phyloP scores from a whole-genome alignment of 2,113 vertebrate species.

The Herpailurus yagouaroundi region DNA sequence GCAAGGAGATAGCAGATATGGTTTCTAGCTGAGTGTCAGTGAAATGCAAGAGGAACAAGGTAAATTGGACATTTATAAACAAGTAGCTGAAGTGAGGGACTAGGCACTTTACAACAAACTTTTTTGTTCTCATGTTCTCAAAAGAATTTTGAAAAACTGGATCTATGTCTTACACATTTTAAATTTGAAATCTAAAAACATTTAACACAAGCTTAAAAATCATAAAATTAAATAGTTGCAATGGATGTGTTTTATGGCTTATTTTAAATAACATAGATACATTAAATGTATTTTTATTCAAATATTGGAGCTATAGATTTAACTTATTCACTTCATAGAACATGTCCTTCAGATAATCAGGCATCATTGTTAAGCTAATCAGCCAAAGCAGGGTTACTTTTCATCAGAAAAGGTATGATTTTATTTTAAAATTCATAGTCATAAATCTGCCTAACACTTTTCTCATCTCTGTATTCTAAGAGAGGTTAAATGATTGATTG shows the following conservation, averaged over 20 bases:
- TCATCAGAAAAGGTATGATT: constrained; percentile 46
- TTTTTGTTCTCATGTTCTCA: neutral
- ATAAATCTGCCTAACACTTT: neutral
- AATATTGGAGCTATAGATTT: constrained; percentile 23
- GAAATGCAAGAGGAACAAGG: neutral
- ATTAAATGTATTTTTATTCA: constrained; percentile 45
- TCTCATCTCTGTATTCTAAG: constrained; percentile 26
- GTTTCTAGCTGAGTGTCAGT: neutral
- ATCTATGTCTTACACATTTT: neutral
- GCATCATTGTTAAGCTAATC: constrained; percentile 59
- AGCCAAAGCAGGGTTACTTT: constrained; percentile 49
- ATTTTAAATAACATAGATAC: constrained; percentile 7
- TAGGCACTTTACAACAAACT: neutral
- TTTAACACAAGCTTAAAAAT: constrained; percentile 1
- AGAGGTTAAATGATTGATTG: neutral
- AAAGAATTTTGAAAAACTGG: constrained; percentile 54
- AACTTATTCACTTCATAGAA: constrained; percentile 34
- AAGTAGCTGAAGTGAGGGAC: neutral
- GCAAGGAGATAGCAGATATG: neutral
- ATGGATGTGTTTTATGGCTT: neutral
- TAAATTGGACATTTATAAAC: neutral
- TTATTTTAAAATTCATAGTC: constrained; percentile 42
- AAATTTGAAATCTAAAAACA: constrained; percentile 42
- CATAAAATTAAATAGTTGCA: constrained; percentile 27
- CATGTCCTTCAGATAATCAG: constrained; percentile 54